Evolutionary conservation across 2,888 invertebrate genomes (phyloP).

Genomic region (Tipula helvola): DNA sequence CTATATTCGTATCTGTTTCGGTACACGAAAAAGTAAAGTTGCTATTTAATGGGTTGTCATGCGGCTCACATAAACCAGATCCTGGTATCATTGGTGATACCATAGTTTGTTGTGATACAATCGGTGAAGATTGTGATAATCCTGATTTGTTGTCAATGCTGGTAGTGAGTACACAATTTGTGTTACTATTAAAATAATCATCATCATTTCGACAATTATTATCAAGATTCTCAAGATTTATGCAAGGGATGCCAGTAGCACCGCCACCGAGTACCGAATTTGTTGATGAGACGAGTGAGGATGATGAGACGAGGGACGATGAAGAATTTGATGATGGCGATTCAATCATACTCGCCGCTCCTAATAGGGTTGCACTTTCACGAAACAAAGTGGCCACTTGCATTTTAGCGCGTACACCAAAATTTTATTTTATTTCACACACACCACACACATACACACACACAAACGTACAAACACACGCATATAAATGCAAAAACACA

Average conservation of each 20-base stretch:
- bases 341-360: slow-evolving; percentile 43
- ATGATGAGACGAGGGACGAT: slow-evolving; percentile 18
- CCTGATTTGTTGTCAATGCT: slow-evolving; percentile 17
- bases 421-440: slow-evolving; percentile 5
- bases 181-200: background rate
- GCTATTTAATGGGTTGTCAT: slow-evolving; percentile 12
- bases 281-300: slow-evolving; percentile 26
- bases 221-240: background rate
- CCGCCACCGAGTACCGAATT: background rate
- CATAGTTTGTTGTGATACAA: slow-evolving; percentile 17
- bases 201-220: background rate
- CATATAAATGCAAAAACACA: background rate
- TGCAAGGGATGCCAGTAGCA: background rate
- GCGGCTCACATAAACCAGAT: background rate
- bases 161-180: background rate
- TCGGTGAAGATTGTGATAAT: slow-evolving; percentile 19
- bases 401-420: slow-evolving; percentile 30
- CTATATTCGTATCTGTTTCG: background rate
- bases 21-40: slow-evolving; percentile 10
- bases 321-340: slow-evolving; percentile 28
- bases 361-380: slow-evolving; percentile 52
- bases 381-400: slow-evolving; percentile 56
- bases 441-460: background rate
- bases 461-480: no score
- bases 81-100: slow-evolving; percentile 23